Percentiles rank a stretch among this genome's conserved stretches.
phyloP scores from a whole-genome alignment of 2,113 vertebrate species.

The Gracilinanus agilis region DNA sequence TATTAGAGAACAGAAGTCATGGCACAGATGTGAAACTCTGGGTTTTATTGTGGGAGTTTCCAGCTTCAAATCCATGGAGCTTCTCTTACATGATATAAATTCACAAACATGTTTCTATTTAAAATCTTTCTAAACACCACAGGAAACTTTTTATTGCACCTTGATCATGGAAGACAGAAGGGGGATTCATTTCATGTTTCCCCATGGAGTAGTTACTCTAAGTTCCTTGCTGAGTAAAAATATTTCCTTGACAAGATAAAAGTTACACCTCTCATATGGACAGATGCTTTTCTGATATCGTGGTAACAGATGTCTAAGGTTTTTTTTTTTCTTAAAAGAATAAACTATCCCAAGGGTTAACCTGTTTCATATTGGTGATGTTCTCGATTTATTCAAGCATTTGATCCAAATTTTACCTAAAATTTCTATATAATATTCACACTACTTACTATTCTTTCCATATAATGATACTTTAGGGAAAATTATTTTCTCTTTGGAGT shows the following conservation, averaged over 20 bases:
- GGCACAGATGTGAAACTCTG: not conserved
- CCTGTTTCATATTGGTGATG: not conserved
- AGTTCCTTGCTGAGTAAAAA: not conserved
- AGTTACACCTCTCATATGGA: not conserved
- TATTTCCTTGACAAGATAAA: not conserved
- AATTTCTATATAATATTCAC: not conserved
- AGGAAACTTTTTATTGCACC: not conserved
- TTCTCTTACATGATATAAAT: not conserved
- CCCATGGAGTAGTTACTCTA: not conserved
- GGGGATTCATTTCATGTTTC: not conserved
- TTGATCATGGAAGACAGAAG: conserved; percentile 4
- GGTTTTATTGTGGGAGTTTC: not conserved
- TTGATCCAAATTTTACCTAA: not conserved
- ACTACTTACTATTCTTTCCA: not conserved
- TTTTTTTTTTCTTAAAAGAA: not conserved
- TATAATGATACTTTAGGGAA: not conserved
- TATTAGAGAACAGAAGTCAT: not conserved
- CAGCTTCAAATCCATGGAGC: not conserved
- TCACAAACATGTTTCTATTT: not conserved
- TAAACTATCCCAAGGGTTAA: not conserved
- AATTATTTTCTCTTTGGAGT: not conserved
- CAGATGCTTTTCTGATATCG: not conserved
- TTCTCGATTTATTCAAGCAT: not conserved
- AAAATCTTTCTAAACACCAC: not conserved
- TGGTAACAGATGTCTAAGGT: not conserved